Evolutionary conservation across 2,113 vertebrate genomes (phyloP), one percentile per base, ranked within the genome.

Genomic region (Phyllopteryx taeniolatus): DNA sequence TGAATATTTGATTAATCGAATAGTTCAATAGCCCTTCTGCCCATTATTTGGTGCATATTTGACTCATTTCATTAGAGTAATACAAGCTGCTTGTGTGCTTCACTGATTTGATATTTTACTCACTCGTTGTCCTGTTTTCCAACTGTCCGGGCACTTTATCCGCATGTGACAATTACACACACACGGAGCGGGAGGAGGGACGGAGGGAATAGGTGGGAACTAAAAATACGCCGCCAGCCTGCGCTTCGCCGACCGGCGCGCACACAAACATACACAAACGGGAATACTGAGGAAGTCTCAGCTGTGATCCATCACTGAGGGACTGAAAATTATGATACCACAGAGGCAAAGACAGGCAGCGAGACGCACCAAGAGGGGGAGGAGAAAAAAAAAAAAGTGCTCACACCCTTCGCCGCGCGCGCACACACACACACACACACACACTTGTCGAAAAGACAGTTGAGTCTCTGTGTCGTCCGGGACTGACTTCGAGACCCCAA

Each of bases 401-500:
- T 49, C 63, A 68, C 72, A 72, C 63, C 22, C 54, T 46, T 20
- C 31, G 19, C 15, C 20, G 31, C 57, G 42, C 47, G 20, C 51
- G 57, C 33, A 43, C 47, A 62, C 70, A 70, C 7, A 71, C 74
- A 73, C 54, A 56, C 53, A 3, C 3, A 47, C 31, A 60, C n/a
- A 27, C 31, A 17, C 5, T 67, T 65, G 47, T 10, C 5, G 56
- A 31, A 59, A 39, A 61, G 56, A 85, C 70, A 86, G 75, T 75
- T 19, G 69, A 81, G 76, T 75, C 78, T 85, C 86, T 80, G 71
- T 84, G 80, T 82, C 76, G 79, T 82, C 78, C 80, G 79, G 72
- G 75, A 80, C 83, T 84, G 84, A 83, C 77, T 78, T 35, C 2
- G 10, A 86, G 84, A 84, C 80, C 76, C 80, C n/a, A 80, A 87